Conservation (phyloP, 2,888 invertebrate genomes). For the Quadroppia sp. region DNA sequence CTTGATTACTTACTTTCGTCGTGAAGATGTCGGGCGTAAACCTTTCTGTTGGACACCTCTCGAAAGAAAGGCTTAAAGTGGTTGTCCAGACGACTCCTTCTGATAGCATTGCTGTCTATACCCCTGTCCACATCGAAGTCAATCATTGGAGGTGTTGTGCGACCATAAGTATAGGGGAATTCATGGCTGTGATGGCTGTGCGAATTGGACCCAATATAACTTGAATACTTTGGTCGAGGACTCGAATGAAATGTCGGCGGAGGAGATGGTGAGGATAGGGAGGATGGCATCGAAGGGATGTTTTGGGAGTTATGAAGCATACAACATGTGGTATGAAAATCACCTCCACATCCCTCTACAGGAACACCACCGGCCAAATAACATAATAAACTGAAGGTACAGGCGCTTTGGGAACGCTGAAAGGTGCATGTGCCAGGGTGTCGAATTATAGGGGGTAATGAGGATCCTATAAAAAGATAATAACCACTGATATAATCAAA, state of each 20-base stretch:
- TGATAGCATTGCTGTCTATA: conserved; percentile 35
- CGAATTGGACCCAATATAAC: not conserved
- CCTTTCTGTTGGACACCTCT: conserved; percentile 37
- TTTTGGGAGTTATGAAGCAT: conserved; percentile 45
- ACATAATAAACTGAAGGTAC: conserved; percentile 67
- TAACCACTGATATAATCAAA: no score
- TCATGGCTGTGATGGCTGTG: not conserved
- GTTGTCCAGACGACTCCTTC: conserved; percentile 31
- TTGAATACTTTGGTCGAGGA: not conserved
- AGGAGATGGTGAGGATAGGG: not conserved
- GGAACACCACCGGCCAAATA: conserved; percentile 72
- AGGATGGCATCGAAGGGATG: not conserved
- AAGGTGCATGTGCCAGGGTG: conserved; percentile 43
- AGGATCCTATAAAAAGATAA: not conserved
- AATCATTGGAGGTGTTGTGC: not conserved
- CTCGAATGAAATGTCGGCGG: conserved; percentile 6
- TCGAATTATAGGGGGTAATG: conserved; percentile 36
- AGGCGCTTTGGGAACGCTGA: conserved; percentile 54
- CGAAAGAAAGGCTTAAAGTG: conserved; percentile 31
- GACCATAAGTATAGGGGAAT: not conserved
- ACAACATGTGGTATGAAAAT: conserved; percentile 65
- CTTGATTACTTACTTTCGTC: conserved; percentile 40
- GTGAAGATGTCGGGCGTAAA: conserved; percentile 38
- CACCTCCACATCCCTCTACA: conserved; percentile 56
- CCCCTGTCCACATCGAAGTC: not conserved